Base-by-base conservation (phyloP, 2,888 invertebrate species). In the Elgonia sp. region DNA sequence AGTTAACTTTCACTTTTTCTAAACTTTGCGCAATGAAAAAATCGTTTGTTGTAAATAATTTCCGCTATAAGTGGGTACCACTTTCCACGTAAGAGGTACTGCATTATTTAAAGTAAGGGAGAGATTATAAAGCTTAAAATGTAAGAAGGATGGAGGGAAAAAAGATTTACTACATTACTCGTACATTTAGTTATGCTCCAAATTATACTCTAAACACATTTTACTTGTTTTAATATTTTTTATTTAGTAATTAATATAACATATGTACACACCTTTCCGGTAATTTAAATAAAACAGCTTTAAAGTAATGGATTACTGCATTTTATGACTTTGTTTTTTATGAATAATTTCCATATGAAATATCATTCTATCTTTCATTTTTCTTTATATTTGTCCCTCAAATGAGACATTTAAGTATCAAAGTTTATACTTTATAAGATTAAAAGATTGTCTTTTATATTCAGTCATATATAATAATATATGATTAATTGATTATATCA, bases 401-500 rank as follows among this genome's bases (percentile, higher is more conserved):
- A 67, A 69, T 60, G 18, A 60, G 60, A 69, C 67, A 69, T 69
- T 42, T 69, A 60, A 16, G 62, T 50, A 70, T 80, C 70, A 80
- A 42, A 62, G 62, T 60, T 80, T 80, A 63, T 62, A 80, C 57
- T 57, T 79, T 62, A n/a, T n/a, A 40, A 81, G 81, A 81, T 81
- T 63, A 40, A 81, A 63, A 81, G 81, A 81, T 81, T 72, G 70
- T 72, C 53, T 53, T 37, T 16, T 50, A 20, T 37, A 16, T 60
- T 50, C 60, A 70, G 9, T 62, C 42, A 50, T n/a, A 50, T n/a
- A 65, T 37, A 75, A 67, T 67, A 57, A 46, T 67, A n/a, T n/a
- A n/a, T n/a, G n/a, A n/a, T n/a, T n/a, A n/a, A n/a, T n/a, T n/a
- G n/a, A 65, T 75, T 75, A 29, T 29, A 29, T 67, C 82, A 75